A percentile compares a stretch with the other conserved stretches of the same genome.
These are phyloP conservation scores for Gymnoscopelus braueri DNA, from an alignment of 2,797 vertebrate genomes.

Conservation along the genomic window DNA sequence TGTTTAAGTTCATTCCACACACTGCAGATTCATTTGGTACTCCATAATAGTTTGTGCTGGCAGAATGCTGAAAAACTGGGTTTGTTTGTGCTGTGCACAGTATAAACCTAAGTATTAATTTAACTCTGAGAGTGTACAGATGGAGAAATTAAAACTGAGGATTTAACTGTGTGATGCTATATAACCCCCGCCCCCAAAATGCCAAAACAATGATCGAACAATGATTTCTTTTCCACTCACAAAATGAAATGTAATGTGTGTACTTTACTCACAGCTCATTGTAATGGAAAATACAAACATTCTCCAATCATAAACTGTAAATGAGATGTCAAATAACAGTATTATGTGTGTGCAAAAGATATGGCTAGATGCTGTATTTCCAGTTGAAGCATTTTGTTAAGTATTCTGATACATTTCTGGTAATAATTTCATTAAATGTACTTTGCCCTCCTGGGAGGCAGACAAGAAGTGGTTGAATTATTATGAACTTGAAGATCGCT, in stretches of 20 bases:
- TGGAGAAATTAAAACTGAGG: too few species aligned
- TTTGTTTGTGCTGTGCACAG: too few species aligned
- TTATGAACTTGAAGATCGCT: slow-evolving; percentile 56
- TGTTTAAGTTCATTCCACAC: slow-evolving; percentile 50
- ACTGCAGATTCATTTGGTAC: slow-evolving; percentile 25
- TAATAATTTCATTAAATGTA: slow-evolving; percentile 69
- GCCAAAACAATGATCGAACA: slow-evolving; percentile 51
- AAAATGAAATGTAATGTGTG: slow-evolving; percentile 51
- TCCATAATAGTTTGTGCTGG: slow-evolving; percentile 47
- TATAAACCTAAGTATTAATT: too few species aligned
- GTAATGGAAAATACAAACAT: slow-evolving; percentile 44
- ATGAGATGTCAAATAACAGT: slow-evolving; percentile 77
- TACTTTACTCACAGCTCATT: slow-evolving; percentile 61
- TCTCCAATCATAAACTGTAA: slow-evolving; percentile 72
- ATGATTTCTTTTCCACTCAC: slow-evolving; percentile 43
- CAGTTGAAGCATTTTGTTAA: slow-evolving; percentile 72
- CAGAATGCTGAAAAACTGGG: slow-evolving; percentile 52
- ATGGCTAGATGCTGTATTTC: slow-evolving; percentile 74
- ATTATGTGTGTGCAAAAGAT: slow-evolving; percentile 73
- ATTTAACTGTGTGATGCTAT: too few species aligned
- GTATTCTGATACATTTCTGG: slow-evolving; percentile 76
- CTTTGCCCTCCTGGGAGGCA: slow-evolving; percentile 61
- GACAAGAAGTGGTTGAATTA: slow-evolving; percentile 69
- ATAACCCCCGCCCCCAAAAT: slow-evolving; percentile 55
- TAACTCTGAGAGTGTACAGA: too few species aligned